Base-by-base conservation (phyloP, 1,140 invertebrate genomes). In the Hylyphantes graminicola region DNA sequence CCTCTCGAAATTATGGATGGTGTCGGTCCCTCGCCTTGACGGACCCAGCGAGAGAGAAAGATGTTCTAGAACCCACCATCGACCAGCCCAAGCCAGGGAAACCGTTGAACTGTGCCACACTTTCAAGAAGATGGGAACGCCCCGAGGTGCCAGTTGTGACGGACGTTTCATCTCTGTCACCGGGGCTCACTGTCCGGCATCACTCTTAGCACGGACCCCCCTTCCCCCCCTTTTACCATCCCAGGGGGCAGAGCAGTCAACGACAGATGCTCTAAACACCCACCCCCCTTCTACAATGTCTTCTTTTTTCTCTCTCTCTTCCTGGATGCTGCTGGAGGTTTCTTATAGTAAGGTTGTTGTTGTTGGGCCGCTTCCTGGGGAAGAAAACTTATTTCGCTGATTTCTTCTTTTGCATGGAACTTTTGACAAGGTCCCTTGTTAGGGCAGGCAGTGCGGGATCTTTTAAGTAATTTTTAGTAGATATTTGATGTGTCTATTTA, bases 161-260 rank as follows among this genome's bases (percentile, higher is more conserved):
- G 82, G 82, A 85, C 82, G 82, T 85, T 76, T 85, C 82, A 85
- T 85, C 82, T 85, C 74, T 77, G 82, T 83, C 81, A 83, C 59
- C 67, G 21, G 81, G 61, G 51, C 61, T 68, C 59, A 68, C 50
- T 75, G 81, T 74, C 70, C 81, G 61, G 81, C 81, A 83, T 83
- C 81, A 76, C 50, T 83, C 81, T 83, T 75, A 17, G 67, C 21
- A 35, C 65, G 65, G 67, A 54, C 51, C n/a, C 15, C 61, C 50
- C 51, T 57, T 63, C 55, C 72, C 68, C 51, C 61, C 11, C 21
- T 17, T 61, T 55, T 35, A 54, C 59, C 35, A 64, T 57, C 79
- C 79, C 68, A 68, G 54, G 79, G 74, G 67, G 77, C 77, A 80
- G 68, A 51, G 73, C 57, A 73, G 79, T 81, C 79, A 81, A 63